Conservation (phyloP, 1,140 invertebrate species). For the Trinorchestia longiramus region DNA sequence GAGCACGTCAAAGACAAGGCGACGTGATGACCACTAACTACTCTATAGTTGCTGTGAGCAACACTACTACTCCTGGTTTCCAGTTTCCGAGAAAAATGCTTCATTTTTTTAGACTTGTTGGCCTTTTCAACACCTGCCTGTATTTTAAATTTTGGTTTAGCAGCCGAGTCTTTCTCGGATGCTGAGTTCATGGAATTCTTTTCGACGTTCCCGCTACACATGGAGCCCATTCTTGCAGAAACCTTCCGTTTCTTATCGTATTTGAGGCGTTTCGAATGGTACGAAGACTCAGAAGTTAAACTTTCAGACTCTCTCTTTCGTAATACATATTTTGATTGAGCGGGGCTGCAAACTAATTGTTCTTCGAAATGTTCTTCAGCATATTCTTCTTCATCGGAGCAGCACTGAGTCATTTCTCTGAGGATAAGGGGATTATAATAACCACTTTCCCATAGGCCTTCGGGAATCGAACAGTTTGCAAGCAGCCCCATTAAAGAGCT, state of each 20-base stretch:
- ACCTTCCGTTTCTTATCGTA: background rate
- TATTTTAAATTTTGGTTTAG: background rate
- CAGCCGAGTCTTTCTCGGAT: background rate
- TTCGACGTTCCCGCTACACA: background rate
- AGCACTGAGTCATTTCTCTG: background rate
- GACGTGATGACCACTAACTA: background rate
- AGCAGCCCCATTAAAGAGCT: background rate
- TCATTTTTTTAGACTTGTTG: background rate
- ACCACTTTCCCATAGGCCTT: conserved; percentile 1
- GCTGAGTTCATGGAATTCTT: background rate
- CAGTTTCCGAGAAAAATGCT: background rate
- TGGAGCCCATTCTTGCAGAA: background rate
- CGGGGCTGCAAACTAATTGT: background rate
- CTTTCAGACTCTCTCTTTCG: background rate
- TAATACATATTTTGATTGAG: background rate
- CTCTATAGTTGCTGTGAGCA: background rate
- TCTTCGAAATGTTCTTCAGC: background rate
- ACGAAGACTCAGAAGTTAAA: background rate
- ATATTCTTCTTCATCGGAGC: conserved; percentile 3
- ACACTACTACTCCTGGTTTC: background rate
- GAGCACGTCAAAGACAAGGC: conserved; percentile 3
- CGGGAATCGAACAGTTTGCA: conserved; percentile 15
- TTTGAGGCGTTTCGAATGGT: background rate
- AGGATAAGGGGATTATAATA: conserved; percentile 7
- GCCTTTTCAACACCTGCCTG: background rate